Conservation (phyloP, 2,888 invertebrate species). For the Athrips mouffetella region DNA sequence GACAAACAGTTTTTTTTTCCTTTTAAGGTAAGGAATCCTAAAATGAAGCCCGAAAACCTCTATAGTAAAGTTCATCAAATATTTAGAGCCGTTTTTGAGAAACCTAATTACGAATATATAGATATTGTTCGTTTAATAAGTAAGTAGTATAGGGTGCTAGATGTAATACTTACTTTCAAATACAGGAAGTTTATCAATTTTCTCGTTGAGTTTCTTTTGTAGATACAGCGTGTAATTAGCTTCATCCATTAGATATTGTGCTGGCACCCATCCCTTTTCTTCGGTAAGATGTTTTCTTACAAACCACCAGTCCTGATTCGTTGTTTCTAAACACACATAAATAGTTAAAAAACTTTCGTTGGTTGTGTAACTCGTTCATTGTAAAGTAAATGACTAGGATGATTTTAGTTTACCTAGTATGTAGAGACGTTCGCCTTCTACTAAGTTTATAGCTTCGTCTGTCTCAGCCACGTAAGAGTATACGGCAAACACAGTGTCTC, state of each 20-base stretch:
- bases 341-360: neutral
- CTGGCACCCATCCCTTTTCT: slow-evolving; percentile 96
- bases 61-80: too few relatives aligned
- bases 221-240: slow-evolving; percentile 88
- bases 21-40: too few relatives aligned
- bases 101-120: neutral
- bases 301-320: slow-evolving; percentile 95
- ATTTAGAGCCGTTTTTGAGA: too few relatives aligned
- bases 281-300: slow-evolving; percentile 92
- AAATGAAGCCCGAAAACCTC: too few relatives aligned
- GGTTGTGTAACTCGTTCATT: too few relatives aligned
- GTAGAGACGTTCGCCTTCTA: slow-evolving; percentile 93
- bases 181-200: slow-evolving; percentile 93
- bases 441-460: slow-evolving; percentile 91
- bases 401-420: slow-evolving; percentile 80
- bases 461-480: slow-evolving; percentile 92
- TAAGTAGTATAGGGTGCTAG: too few relatives aligned
- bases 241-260: slow-evolving; percentile 91
- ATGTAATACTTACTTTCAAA: slow-evolving; percentile 90
- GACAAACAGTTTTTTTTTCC: too few relatives aligned
- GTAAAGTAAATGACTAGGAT: too few relatives aligned
- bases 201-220: slow-evolving; percentile 92
- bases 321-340: slow-evolving; percentile 78
- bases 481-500: slow-evolving; percentile 89
- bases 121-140: neutral